Conservation (phyloP, 2,797 vertebrate species). For the Neosilurus mollespiculum region DNA sequence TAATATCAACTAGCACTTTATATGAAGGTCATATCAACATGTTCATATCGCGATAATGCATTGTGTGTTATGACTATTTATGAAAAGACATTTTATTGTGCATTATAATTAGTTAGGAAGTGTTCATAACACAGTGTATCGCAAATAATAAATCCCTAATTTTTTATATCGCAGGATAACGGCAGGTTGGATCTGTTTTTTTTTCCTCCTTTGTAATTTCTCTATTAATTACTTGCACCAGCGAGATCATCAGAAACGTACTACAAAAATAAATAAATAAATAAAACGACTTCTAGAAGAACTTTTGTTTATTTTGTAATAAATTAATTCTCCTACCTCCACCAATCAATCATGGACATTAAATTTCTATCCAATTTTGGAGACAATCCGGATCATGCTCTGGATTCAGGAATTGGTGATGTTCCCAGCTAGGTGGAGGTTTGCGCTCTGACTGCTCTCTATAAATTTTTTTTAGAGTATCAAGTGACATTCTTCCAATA, state of each 20-base stretch:
- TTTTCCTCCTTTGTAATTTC: not conserved
- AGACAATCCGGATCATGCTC: too few species aligned
- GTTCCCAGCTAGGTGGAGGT: too few species aligned
- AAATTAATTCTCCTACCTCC: not conserved
- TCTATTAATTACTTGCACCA: not conserved
- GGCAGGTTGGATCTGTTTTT: not conserved
- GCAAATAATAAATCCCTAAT: not conserved
- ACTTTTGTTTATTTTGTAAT: not conserved
- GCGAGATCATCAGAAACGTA: not conserved
- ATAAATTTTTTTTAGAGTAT: too few species aligned
- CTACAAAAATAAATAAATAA: not conserved
- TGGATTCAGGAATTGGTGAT: too few species aligned
- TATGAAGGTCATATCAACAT: constrained; percentile 2
- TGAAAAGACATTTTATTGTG: not conserved
- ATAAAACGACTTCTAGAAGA: not conserved
- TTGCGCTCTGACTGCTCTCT: too few species aligned
- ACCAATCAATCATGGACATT: too few species aligned
- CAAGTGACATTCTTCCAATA: too few species aligned
- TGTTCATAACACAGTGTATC: not conserved
- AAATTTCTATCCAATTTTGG: too few species aligned
- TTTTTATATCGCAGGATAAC: not conserved
- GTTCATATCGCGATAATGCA: not conserved
- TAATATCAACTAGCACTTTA: not conserved
- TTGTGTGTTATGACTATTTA: not conserved
- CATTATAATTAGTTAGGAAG: not conserved